These are phyloP conservation scores for Plestiodon gilberti DNA, from an alignment of 2,113 vertebrate genomes.

Conservation along the genomic window DNA sequence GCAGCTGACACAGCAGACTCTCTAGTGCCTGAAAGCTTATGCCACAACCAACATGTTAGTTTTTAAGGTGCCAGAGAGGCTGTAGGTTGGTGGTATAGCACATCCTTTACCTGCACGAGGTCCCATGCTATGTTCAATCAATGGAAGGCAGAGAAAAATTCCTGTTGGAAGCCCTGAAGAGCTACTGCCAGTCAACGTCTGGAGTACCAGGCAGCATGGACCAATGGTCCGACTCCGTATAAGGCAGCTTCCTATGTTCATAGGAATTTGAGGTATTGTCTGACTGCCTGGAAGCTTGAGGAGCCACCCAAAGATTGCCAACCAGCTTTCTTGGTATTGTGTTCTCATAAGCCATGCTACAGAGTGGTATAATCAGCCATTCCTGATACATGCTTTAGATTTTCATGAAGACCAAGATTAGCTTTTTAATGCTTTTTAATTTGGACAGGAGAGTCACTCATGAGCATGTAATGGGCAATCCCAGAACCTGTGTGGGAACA, in stretches of 20 bases:
- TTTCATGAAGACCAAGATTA: not conserved
- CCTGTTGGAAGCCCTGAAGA: too few relatives aligned
- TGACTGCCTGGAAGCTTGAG: not conserved
- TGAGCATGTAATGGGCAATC: not conserved
- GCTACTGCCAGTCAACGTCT: too few relatives aligned
- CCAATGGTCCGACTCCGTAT: not conserved
- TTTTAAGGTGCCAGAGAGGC: not conserved
- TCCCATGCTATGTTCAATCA: too few relatives aligned
- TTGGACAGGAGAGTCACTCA: not conserved
- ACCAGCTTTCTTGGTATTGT: not conserved
- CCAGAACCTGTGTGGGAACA: not conserved
- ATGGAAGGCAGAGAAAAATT: too few relatives aligned
- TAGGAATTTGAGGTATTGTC: too few relatives aligned
- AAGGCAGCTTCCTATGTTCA: too few relatives aligned
- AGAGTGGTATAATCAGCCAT: too few relatives aligned
- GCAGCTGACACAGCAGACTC: not conserved
- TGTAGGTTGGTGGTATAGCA: not conserved
- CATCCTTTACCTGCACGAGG: too few relatives aligned
- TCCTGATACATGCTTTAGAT: not conserved
- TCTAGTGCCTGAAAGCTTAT: not conserved
- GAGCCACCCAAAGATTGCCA: fast-evolving
- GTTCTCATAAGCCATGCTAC: not conserved
- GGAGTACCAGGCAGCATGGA: too few relatives aligned
- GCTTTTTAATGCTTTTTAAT: not conserved
- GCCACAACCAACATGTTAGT: not conserved